Percentiles rank a stretch among this genome's conserved stretches.
Evolutionary conservation across 2,797 vertebrate species (phyloP).

Genomic region (Halcyon leucocephala): DNA sequence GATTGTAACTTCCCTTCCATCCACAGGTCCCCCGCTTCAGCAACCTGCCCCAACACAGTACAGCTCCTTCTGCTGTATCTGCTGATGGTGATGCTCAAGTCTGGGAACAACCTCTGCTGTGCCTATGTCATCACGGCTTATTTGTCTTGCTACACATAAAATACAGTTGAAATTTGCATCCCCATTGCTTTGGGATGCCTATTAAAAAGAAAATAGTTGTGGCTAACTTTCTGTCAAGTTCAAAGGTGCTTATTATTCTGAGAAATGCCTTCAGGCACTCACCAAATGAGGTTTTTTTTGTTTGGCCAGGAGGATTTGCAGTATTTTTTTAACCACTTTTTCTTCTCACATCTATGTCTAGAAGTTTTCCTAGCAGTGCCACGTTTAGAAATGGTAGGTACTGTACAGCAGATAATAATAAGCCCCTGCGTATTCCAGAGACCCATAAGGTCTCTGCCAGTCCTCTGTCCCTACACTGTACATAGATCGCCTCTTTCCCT

Average conservation of each 20-base stretch:
- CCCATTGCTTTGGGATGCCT: slow-evolving; percentile 23
- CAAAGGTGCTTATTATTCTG: background rate
- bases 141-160: background rate
- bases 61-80: background rate
- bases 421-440: background rate
- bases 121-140: background rate
- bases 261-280: background rate
- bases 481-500: background rate
- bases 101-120: background rate
- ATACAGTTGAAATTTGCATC: background rate
- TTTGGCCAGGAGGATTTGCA: background rate
- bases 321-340: background rate
- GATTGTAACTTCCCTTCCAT: background rate
- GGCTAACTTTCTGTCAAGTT: slow-evolving; percentile 23
- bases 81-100: background rate
- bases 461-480: background rate
- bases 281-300: background rate
- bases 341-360: background rate
- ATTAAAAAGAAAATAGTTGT: slow-evolving; percentile 29
- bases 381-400: background rate
- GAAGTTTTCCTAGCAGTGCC: background rate
- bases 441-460: background rate
- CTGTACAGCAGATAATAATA: background rate
- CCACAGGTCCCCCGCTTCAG: background rate
- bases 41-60: background rate